Base-by-base conservation (phyloP, 2,797 vertebrate genomes). In the Macropus fuliginosus region DNA sequence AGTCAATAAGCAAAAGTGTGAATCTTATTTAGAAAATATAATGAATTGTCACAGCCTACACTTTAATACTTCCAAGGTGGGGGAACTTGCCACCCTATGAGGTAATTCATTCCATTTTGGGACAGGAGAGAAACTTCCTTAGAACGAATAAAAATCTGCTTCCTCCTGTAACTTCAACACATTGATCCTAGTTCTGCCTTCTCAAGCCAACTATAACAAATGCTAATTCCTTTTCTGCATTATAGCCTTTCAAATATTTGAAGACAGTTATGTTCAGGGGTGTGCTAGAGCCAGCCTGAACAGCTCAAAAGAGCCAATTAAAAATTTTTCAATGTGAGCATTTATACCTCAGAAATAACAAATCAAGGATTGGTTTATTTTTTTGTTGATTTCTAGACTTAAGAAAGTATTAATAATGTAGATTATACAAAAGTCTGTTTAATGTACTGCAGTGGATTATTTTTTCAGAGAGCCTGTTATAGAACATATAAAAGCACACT, bases 161-260 rank as follows among this genome's bases (percentile, higher is more conserved):
- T 81, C 21, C 16, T n/a, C 74, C 74, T 59, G 40, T 81, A 81
- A 46, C 21, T 46, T 81, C 8, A 11, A 81, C 18, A 46, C 40
- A 46, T 11, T 81, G 40, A 40, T 81, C 21, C 18, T 81, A 93
- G 93, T 93, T 91, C 55, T 90, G 56, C 66, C 57, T 92, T 92
- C 91, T 59, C 28, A 29, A 56, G 59, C 56, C 40, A 92, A 31
- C 14, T 52, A 55, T 21, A 92, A 91, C 52, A 91, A 54, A 55
- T 27, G n/a, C 12, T 81, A 81, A 81, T 46, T 81, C 74, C n/a
- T 81, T 81, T 81, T 81, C 74, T 40, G n/a, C 9, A 74, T 34
- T 74, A 40, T n/a, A 62, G 66, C n/a, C 66, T 81, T 81, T 81
- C 74, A 46, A 24, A 81, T 81, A 46, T 81, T 46, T 46, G 74